Conservation (phyloP, 2,797 vertebrate species). For the Poecile montanus region DNA sequence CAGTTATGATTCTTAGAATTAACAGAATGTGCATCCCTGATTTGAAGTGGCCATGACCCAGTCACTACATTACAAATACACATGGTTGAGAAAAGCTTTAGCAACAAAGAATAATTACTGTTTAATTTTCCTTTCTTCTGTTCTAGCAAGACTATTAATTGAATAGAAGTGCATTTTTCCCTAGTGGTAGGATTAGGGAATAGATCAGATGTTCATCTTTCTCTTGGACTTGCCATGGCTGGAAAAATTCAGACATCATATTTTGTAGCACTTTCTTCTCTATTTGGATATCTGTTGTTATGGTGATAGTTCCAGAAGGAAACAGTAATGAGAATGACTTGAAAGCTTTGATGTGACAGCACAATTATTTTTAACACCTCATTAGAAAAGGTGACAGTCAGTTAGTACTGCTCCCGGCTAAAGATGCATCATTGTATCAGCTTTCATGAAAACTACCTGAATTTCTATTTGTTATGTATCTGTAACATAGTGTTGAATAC, state of each 20-base stretch:
- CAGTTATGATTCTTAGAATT: neutral
- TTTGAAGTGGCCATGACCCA: neutral
- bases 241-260: neutral
- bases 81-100: neutral
- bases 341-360: conserved; percentile 33
- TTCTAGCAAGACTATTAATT: neutral
- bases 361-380: conserved; percentile 35
- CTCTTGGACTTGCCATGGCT: neutral
- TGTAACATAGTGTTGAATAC: neutral
- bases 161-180: neutral
- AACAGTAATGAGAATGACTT: conserved; percentile 22
- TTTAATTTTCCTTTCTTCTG: neutral
- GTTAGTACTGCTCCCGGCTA: neutral
- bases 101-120: neutral
- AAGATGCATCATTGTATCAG: neutral
- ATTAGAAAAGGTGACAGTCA: neutral
- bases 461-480: neutral
- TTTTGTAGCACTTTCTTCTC: neutral
- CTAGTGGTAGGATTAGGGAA: neutral
- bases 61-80: neutral
- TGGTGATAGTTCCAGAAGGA: conserved; percentile 12
- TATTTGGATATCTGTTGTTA: conserved; percentile 31
- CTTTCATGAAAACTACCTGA: neutral
- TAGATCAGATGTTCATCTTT: neutral
- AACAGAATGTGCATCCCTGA: neutral